Evolutionary conservation across 2,797 vertebrate species (phyloP), one percentile per base, ranked within the genome.

Genomic region (Bryconaethiops microstoma): DNA sequence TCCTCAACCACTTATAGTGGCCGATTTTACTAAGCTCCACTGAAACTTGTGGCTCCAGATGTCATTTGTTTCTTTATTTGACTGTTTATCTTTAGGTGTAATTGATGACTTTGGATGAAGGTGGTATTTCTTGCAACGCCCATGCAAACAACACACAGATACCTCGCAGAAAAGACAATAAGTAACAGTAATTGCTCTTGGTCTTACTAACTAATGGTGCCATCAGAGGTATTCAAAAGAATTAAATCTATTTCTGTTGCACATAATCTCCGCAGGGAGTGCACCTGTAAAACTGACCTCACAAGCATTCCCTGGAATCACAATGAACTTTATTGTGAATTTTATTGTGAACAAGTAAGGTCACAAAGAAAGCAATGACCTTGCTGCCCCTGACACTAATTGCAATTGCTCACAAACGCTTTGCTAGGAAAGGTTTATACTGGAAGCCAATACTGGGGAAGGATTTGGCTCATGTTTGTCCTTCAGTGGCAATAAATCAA

Each of bases 111-210:
- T 9, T 69, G 19, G 13, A 68, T 40, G 48, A 40, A 17, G 13
- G 16, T 35, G 59, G 50, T 19, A 39, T n/a, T 68, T 35, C 54
- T 25, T 9, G 1, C 55, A 76, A 73, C 48, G 3, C 60, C 25
- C 74, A 9, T 19, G 52, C 76, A 82, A 52, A 68, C 64, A 50
- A 35, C 52, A 59, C 9, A 39, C 69, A 19, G 12, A 29, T 70
- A 16, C 40, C 65, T 59, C 5, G 14, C 25, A 68, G 4, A 77
- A 68, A 50, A 25, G 45, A 50, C 8, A 10, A 70, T 25, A 70
- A 50, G 42, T 5, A 50, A 5, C 40, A 4, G 3, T 48, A 48
- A 69, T 48, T 23, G 67, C 10, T n/a, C 45, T 69, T 45, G 7
- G 65, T n/a, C 40, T 68, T 16, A 67, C 14, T 17, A 10, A 40